Conservation (phyloP, 2,113 vertebrate genomes). For the Pterocles gutturalis region DNA sequence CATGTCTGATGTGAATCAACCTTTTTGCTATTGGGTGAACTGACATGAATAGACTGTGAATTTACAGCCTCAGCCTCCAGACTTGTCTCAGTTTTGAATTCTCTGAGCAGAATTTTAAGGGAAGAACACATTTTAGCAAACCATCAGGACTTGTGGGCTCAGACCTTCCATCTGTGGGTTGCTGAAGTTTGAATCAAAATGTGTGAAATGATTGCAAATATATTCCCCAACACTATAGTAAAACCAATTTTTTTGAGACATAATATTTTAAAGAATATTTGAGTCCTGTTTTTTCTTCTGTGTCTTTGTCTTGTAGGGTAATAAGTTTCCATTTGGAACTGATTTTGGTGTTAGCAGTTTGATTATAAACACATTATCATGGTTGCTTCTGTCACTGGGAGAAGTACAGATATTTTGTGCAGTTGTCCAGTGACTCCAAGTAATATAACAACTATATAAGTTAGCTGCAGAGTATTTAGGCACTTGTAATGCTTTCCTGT, state of each 20-base stretch:
- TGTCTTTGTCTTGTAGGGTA: background rate
- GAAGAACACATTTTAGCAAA: background rate
- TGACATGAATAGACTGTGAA: background rate
- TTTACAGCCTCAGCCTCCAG: background rate
- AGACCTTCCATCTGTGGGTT: background rate
- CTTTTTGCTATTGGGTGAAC: background rate
- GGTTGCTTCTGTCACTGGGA: background rate
- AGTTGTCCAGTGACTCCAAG: background rate
- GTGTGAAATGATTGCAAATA: background rate
- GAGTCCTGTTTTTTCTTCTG: background rate
- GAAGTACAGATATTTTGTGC: background rate
- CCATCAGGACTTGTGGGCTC: background rate
- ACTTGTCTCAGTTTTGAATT: background rate
- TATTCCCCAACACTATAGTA: background rate
- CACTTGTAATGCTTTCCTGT: background rate
- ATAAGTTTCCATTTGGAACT: background rate
- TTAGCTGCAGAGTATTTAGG: background rate
- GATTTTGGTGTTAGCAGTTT: background rate
- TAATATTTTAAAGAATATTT: background rate
- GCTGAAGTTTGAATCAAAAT: background rate
- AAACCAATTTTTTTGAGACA: background rate
- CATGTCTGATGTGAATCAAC: background rate
- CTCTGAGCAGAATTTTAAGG: background rate
- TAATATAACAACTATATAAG: background rate
- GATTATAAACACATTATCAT: background rate